These are phyloP conservation scores for Leptodactylus fuscus DNA, from an alignment of 2,113 vertebrate genomes.

Conservation along the genomic window DNA sequence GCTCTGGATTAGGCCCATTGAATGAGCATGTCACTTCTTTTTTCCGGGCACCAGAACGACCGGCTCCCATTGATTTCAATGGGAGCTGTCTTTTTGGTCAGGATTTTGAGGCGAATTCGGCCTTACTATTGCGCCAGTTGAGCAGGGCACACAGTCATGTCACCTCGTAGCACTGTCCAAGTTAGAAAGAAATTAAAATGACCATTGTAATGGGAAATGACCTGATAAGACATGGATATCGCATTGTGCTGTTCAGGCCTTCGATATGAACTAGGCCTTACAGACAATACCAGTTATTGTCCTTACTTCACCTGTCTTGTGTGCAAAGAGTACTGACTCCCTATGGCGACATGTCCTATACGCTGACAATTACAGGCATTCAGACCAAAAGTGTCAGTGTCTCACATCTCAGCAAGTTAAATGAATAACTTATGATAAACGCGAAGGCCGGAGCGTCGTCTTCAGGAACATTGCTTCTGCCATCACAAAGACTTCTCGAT, in stretches of 20 bases:
- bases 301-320: no score
- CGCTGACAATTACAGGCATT: neutral
- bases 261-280: neutral
- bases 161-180: neutral
- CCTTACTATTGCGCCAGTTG: no score
- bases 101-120: no score
- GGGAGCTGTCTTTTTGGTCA: no score
- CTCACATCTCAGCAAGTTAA: slow-evolving; percentile 18
- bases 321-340: no score
- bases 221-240: neutral
- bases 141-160: neutral
- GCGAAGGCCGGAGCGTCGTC: neutral
- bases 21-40: no score
- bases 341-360: neutral
- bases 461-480: slow-evolving; percentile 12
- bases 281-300: neutral
- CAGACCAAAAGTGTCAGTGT: neutral
- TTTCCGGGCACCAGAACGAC: no score
- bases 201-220: neutral
- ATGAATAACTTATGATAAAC: slow-evolving; percentile 25
- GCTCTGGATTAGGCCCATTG: no score
- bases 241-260: neutral
- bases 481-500: neutral
- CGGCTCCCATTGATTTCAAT: no score
- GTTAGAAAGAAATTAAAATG: neutral